Conservation (phyloP, 2,797 vertebrate genomes). For the Heteromormyrus szaboi region DNA sequence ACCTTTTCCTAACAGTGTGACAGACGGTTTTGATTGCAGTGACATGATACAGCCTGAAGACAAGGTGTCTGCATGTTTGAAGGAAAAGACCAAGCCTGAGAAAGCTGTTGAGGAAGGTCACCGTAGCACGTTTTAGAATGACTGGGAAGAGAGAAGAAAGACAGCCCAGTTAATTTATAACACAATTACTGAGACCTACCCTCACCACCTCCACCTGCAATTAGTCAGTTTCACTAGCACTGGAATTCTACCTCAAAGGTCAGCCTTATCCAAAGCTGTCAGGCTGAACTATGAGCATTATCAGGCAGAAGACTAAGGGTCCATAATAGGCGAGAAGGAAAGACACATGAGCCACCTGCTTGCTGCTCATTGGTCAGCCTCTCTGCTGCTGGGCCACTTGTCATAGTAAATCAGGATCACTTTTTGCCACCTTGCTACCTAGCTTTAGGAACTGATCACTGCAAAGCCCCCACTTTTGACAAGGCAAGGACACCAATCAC, state of each 20-base stretch:
- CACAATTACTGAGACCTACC: background rate
- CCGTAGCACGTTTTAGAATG: background rate
- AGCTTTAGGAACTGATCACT: slow-evolving; percentile 7
- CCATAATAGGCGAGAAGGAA: background rate
- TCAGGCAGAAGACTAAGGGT: background rate
- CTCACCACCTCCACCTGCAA: background rate
- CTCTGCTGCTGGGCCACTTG: background rate
- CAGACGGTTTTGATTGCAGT: background rate
- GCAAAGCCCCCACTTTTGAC: background rate
- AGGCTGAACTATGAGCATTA: slow-evolving; percentile 14
- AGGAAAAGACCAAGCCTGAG: background rate
- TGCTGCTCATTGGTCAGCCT: background rate
- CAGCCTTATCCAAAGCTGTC: slow-evolving; percentile 4
- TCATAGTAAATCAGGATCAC: slow-evolving; percentile 2
- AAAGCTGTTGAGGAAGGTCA: background rate
- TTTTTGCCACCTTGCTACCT: background rate
- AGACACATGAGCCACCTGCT: background rate
- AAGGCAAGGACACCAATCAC: background rate
- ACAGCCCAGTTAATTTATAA: background rate
- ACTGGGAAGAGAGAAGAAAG: background rate
- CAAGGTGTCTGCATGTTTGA: background rate
- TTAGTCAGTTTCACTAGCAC: background rate
- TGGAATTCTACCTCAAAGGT: slow-evolving; percentile 5
- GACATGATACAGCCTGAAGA: background rate
- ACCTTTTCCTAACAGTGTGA: background rate